Percentiles rank a stretch among this genome's conserved stretches.
Conservation (phyloP, 2,888 invertebrate genomes). For the Lithodes maja region DNA sequence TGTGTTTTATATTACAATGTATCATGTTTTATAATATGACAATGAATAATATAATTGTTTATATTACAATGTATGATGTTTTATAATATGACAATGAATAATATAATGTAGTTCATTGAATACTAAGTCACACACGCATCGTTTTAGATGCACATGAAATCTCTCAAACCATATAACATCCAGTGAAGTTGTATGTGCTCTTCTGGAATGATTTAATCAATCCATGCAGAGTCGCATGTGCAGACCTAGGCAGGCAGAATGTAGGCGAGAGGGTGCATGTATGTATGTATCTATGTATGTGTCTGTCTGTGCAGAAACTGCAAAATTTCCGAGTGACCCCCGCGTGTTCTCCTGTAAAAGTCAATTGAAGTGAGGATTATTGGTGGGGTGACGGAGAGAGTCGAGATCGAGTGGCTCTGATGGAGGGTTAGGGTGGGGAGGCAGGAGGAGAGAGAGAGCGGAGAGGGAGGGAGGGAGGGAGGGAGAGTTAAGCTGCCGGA, state of each 20-base stretch:
- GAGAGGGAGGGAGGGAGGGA: not conserved
- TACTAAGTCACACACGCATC: too few species aligned
- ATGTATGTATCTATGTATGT: not conserved
- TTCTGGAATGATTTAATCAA: too few species aligned
- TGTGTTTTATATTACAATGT: too few species aligned
- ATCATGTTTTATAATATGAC: too few species aligned
- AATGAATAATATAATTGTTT: too few species aligned
- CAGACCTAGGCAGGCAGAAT: not conserved
- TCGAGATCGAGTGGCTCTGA: conserved; percentile 29
- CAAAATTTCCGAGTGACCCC: conserved; percentile 44
- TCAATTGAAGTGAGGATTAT: conserved; percentile 53
- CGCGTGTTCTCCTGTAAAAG: conserved; percentile 46
- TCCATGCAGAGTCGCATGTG: too few species aligned
- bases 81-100: too few species aligned
- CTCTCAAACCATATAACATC: too few species aligned
- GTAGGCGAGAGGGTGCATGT: not conserved
- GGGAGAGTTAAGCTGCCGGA: not conserved
- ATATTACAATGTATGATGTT: too few species aligned
- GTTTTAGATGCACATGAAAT: too few species aligned
- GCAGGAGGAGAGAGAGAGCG: conserved; percentile 1
- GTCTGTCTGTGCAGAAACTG: conserved; percentile 29
- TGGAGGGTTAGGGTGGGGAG: conserved; percentile 27
- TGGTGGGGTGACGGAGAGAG: conserved; percentile 51
- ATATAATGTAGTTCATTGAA: too few species aligned
- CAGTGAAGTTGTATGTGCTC: too few species aligned